Conservation (phyloP, 2,888 invertebrate genomes). For the Meandrusa payeni region DNA sequence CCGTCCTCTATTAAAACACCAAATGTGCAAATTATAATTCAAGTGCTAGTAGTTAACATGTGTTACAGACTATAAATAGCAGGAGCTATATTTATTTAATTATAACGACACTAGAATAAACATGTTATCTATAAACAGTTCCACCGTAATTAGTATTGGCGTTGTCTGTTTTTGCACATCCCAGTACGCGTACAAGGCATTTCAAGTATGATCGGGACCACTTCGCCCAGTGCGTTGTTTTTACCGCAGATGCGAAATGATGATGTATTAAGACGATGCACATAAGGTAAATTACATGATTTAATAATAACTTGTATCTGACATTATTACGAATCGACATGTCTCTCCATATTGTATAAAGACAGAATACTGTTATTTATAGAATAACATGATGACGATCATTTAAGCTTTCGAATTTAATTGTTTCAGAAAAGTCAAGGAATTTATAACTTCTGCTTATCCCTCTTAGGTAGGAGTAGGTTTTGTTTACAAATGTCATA, state of each 20-base stretch:
- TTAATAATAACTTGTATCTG: too few species aligned
- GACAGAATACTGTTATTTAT: too few species aligned
- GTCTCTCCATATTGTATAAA: too few species aligned
- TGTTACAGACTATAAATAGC: not conserved
- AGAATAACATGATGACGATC: too few species aligned
- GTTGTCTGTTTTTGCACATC: constrained; percentile 2
- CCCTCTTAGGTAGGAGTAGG: too few species aligned
- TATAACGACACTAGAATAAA: not conserved
- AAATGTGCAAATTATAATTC: constrained; percentile 10
- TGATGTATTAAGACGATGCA: not conserved
- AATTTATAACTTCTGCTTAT: too few species aligned
- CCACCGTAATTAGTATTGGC: constrained; percentile 1
- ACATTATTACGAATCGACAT: too few species aligned
- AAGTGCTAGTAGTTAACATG: constrained; percentile 4
- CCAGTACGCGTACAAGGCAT: not conserved
- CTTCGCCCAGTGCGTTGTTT: not conserved
- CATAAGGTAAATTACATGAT: too few species aligned
- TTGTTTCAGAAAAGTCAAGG: too few species aligned
- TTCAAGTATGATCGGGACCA: constrained; percentile 1
- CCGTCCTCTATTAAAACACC: not conserved
- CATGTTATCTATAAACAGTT: constrained; percentile 3
- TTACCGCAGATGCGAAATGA: not conserved
- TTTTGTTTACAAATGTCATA: too few species aligned
- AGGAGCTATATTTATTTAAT: not conserved
- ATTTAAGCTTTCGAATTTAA: too few species aligned